phyloP scores from a whole-genome alignment of 2,113 vertebrate genomes.

The Crotalus tigris region DNA sequence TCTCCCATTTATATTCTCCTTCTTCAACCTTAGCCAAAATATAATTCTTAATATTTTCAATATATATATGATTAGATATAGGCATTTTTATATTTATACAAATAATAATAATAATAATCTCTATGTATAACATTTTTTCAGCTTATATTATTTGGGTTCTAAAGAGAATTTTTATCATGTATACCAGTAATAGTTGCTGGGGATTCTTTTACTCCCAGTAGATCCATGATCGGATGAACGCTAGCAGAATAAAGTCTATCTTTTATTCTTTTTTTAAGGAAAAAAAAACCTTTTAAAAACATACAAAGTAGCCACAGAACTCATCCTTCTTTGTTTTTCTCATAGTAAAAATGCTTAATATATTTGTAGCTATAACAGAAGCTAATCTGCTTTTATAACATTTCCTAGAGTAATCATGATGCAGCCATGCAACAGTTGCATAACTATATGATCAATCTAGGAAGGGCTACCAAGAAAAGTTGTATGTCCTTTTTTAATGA shows the following conservation, averaged over 20 bases:
- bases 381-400: background rate
- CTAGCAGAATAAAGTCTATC: background rate
- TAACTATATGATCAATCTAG: background rate
- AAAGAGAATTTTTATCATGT: background rate
- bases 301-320: background rate
- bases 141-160: background rate
- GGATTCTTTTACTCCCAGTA: background rate
- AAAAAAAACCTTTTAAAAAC: background rate
- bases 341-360: background rate
- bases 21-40: too few species aligned
- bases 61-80: too few species aligned
- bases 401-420: background rate
- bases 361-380: background rate
- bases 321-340: background rate
- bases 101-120: too few species aligned
- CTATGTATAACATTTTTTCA: too few species aligned
- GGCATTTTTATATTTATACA: too few species aligned
- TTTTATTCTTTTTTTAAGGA: background rate
- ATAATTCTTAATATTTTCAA: too few species aligned
- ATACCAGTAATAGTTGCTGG: background rate
- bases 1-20: too few species aligned
- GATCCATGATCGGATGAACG: background rate
- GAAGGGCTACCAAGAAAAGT: background rate
- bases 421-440: background rate
- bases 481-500: background rate